Conservation (phyloP, 2,888 invertebrate genomes). For the Lepetodrilus schrolli region DNA sequence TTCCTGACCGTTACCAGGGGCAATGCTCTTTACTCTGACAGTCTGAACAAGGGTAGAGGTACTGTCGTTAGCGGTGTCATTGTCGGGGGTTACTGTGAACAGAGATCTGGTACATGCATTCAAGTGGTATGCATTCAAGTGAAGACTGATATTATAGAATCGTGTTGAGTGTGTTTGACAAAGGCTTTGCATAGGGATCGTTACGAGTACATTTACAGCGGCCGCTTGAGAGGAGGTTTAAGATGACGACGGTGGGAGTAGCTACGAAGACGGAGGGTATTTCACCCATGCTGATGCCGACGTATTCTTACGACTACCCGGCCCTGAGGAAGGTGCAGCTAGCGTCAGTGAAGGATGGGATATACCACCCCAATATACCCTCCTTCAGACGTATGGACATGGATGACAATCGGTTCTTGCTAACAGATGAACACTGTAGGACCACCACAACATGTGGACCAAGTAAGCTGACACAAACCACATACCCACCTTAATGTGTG, state of each 20-base stretch:
- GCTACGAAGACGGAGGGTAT: slow-evolving; percentile 53
- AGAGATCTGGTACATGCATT: too few species aligned
- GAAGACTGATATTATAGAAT: too few species aligned
- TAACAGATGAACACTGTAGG: slow-evolving; percentile 72
- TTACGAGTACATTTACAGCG: too few species aligned
- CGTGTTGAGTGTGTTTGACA: too few species aligned
- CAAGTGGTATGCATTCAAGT: too few species aligned
- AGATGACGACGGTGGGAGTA: slow-evolving; percentile 70
- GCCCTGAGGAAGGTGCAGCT: slow-evolving; percentile 66
- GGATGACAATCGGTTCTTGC: slow-evolving; percentile 71
- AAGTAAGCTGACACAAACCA: slow-evolving; percentile 55
- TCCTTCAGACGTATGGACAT: slow-evolving; percentile 73
- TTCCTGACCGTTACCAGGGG: slow-evolving; percentile 54
- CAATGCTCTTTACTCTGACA: slow-evolving; percentile 38
- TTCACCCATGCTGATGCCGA: slow-evolving; percentile 67
- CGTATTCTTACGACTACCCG: slow-evolving; percentile 71
- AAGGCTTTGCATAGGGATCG: too few species aligned
- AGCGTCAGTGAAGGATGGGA: slow-evolving; percentile 70
- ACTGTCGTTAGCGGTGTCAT: neutral
- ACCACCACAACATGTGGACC: slow-evolving; percentile 68
- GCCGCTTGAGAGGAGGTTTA: too few species aligned
- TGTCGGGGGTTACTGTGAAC: neutral
- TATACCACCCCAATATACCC: slow-evolving; percentile 72
- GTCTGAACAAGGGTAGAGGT: slow-evolving; percentile 1
- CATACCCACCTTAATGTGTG: neutral